These are phyloP conservation scores for Mechanitis mazaeus DNA, from an alignment of 2,888 invertebrate species.

Conservation along the genomic window DNA sequence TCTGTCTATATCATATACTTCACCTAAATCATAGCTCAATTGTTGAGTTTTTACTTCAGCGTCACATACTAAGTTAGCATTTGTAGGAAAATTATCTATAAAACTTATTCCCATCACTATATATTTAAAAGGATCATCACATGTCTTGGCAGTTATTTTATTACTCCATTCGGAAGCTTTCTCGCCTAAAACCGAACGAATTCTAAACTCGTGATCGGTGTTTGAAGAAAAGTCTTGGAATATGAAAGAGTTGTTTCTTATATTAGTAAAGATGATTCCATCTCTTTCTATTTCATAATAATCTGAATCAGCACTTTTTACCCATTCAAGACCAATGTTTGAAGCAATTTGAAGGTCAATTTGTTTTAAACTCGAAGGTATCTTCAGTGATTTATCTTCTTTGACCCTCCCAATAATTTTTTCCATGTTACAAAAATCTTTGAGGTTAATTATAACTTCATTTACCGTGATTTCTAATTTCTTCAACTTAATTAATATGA, in stretches of 20 bases:
- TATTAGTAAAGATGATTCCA: constrained; percentile 49
- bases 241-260: constrained; percentile 38
- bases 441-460: constrained; percentile 55
- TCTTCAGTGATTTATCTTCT: constrained; percentile 32
- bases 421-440: constrained; percentile 41
- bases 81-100: no score
- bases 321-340: constrained; percentile 49
- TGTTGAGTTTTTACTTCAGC: constrained; percentile 24
- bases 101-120: constrained; percentile 29
- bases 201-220: constrained; percentile 50
- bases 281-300: constrained; percentile 64
- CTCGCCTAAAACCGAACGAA: constrained; percentile 45
- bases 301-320: constrained; percentile 33
- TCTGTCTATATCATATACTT: constrained; percentile 40
- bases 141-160: constrained; percentile 39
- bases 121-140: constrained; percentile 42
- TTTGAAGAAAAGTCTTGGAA: constrained; percentile 46
- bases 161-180: constrained; percentile 61
- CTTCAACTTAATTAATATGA: constrained; percentile 53
- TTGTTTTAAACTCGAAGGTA: constrained; percentile 40
- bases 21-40: constrained; percentile 36
- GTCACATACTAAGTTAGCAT: no score
- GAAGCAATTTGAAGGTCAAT: constrained; percentile 38
- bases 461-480: constrained; percentile 46
- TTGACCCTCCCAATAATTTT: constrained; percentile 40